These are phyloP conservation scores for Calliopum simillimum DNA, from an alignment of 2,888 invertebrate genomes.

Conservation along the genomic window DNA sequence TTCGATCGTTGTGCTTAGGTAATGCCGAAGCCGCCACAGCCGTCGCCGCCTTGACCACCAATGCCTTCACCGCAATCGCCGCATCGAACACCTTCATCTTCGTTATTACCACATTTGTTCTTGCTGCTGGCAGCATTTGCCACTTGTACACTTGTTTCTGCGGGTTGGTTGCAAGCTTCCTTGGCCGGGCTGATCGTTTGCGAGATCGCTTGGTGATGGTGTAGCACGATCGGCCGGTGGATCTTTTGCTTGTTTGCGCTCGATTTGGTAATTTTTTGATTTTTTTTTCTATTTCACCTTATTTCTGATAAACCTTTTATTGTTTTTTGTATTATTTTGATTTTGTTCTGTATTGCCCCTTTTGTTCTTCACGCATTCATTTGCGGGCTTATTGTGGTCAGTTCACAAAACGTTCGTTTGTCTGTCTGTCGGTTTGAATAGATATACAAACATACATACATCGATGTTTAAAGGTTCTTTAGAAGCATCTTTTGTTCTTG, in stretches of 20 bases:
- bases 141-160: conserved; percentile 66
- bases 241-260: conserved; percentile 29
- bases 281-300: not conserved
- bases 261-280: conserved; percentile 31
- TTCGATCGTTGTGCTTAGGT: conserved; percentile 30
- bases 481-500: conserved; percentile 44
- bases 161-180: conserved; percentile 57
- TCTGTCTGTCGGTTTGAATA: conserved; percentile 41
- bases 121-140: conserved; percentile 41
- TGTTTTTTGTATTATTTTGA: not conserved
- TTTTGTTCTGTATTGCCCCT: not conserved
- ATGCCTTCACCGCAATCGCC: conserved; percentile 38
- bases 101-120: conserved; percentile 19
- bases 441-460: not conserved
- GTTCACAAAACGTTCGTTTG: conserved; percentile 44
- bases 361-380: conserved; percentile 56
- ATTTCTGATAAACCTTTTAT: not conserved
- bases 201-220: conserved; percentile 35
- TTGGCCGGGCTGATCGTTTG: not conserved
- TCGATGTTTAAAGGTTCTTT: conserved; percentile 32
- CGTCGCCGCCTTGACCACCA: conserved; percentile 30
- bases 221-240: conserved; percentile 19
- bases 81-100: conserved; percentile 41
- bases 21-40: conserved; percentile 43
- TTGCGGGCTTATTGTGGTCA: conserved; percentile 60